phyloP scores from a whole-genome alignment of 1,140 invertebrate species.

The Chionoecetes opilio region DNA sequence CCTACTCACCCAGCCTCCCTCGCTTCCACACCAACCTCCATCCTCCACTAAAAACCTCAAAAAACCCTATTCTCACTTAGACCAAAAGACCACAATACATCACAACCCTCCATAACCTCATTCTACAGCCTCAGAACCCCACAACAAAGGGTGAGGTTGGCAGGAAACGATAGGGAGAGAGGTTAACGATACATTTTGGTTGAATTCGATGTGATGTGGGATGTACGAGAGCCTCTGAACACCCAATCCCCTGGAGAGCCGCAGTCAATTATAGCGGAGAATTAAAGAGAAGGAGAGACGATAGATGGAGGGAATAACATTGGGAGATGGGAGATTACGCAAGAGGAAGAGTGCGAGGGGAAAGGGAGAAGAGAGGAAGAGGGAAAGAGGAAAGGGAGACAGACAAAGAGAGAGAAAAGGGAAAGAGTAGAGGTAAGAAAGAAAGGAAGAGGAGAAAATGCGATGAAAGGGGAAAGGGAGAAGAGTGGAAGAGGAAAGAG shows the following conservation, averaged over 20 bases:
- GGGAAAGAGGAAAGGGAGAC: not conserved
- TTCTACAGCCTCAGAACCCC: not conserved
- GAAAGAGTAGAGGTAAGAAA: not conserved
- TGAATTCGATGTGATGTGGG: not conserved
- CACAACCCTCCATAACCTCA: no score
- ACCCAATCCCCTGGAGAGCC: constrained; percentile 72
- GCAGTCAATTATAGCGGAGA: constrained; percentile 78
- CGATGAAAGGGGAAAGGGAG: not conserved
- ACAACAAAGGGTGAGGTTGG: not conserved
- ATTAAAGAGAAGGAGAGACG: constrained; percentile 78
- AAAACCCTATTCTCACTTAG: not conserved
- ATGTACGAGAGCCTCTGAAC: not conserved
- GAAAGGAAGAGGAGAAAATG: not conserved
- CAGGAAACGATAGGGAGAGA: no score
- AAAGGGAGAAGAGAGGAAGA: constrained; percentile 44
- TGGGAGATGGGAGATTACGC: constrained; percentile 78
- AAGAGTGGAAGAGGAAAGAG: not conserved
- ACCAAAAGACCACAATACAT: not conserved
- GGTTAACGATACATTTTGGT: not conserved
- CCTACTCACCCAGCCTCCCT: not conserved
- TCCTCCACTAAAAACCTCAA: not conserved
- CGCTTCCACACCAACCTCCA: not conserved
- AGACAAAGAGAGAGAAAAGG: not conserved
- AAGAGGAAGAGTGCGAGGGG: constrained; percentile 63
- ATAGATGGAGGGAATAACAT: constrained; percentile 80